Percentiles rank a stretch among this genome's conserved stretches.
Conservation (phyloP, 2,888 invertebrate genomes). For the Brachyopa scutellaris region DNA sequence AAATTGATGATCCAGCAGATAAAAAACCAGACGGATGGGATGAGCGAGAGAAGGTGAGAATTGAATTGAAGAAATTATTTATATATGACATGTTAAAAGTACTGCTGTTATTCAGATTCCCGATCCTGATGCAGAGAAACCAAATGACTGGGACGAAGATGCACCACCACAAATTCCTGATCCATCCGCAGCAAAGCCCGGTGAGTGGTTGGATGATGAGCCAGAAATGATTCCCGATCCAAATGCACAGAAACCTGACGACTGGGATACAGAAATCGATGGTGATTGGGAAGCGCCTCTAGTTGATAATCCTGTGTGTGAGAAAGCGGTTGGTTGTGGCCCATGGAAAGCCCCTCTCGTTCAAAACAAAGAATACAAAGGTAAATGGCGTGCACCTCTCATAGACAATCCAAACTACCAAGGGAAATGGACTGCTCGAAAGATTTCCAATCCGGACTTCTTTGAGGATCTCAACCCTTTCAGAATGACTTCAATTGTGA, state of each 20-base stretch:
- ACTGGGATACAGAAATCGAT: constrained; percentile 99
- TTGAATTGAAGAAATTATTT: neutral
- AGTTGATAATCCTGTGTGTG: constrained; percentile 94
- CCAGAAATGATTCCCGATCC: constrained; percentile 93
- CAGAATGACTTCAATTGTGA: constrained; percentile 94
- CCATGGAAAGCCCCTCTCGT: constrained; percentile 92
- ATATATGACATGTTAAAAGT: neutral
- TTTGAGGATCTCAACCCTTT: constrained; percentile 96
- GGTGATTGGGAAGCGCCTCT: constrained; percentile 99
- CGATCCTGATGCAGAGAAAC: constrained; percentile 93
- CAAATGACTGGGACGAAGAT: constrained; percentile 98
- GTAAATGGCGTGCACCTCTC: constrained; percentile 94
- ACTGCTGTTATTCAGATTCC: constrained; percentile 84
- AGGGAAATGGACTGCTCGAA: constrained; percentile 96
- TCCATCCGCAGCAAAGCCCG: constrained; percentile 91
- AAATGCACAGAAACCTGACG: constrained; percentile 92
- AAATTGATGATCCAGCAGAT: constrained; percentile 96
- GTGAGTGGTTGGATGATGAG: constrained; percentile 96
- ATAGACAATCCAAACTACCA: constrained; percentile 96
- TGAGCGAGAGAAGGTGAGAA: constrained; percentile 89
- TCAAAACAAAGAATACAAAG: constrained; percentile 95
- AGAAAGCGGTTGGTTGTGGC: constrained; percentile 93
- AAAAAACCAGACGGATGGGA: constrained; percentile 97
- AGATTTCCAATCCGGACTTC: constrained; percentile 95
- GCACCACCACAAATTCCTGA: constrained; percentile 95